Evolutionary conservation across 1,140 invertebrate genomes (phyloP), one percentile per base, ranked within the genome.

Genomic region (Eufriesea mexicana): DNA sequence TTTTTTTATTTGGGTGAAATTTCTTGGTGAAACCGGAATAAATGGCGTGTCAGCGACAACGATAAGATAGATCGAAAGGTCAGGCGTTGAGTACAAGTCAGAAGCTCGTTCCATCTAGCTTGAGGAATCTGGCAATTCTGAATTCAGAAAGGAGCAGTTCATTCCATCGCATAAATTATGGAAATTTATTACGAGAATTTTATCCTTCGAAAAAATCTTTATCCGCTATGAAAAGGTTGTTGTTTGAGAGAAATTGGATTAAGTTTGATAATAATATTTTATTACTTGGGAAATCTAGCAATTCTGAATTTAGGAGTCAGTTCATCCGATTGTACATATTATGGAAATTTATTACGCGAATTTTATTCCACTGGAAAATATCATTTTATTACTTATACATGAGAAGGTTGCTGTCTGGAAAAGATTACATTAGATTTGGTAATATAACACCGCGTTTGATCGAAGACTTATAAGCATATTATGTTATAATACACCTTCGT

Each of bases 51-150:
- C 62, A 45, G n/a, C 20, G 9, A 8, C 5, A 49, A 1, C n/a
- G 55, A 71, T 47, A 25, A 5, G 25, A 51, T 18, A 62, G 47
- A 64, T 54, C 18, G 70, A 80, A 80, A 80, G 70, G 49, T 73
- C 59, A 74, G 74, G 49, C 62, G 10, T 51, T 47, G 23, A 54
- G 8, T 59, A 54, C 66, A 74, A 59, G 35, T 74, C 47, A 64
- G 7, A 72, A 42, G 25, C 7, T 51, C 45, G 57, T 76, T 49
- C 42, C 76, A 45, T 45, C 61, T n/a, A 20, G 20, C 10, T n/a
- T 28, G 72, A 47, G 1, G 6, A 72, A 35, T 23, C 14, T 7
- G 16, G 18, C 28, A 20, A 75, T 62, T 20, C 57, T 61, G 57
- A 49, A 61, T 62, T 49, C 10, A 20, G 20, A 35, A 35, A 4